phyloP scores from a whole-genome alignment of 2,888 invertebrate species.

The Amphimallon solstitiale region DNA sequence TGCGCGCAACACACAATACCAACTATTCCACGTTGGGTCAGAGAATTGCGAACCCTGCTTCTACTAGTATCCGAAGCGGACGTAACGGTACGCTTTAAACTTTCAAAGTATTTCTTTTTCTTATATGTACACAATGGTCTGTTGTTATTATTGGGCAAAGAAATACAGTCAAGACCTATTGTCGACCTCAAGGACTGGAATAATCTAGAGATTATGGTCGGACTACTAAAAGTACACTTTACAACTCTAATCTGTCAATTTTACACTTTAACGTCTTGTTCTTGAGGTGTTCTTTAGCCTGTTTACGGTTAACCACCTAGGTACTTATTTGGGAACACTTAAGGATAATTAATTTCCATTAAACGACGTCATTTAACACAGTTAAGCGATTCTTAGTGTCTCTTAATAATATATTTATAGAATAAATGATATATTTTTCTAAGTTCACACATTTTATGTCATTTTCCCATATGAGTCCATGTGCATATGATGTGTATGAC shows the following conservation, averaged over 20 bases:
- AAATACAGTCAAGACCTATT: constrained; percentile 25
- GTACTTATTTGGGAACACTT: background rate
- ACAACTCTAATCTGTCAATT: constrained; percentile 32
- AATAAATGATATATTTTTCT: no score
- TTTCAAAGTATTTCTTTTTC: constrained; percentile 26
- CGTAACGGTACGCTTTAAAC: constrained; percentile 54
- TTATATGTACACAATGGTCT: constrained; percentile 32
- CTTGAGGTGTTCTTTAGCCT: constrained; percentile 10
- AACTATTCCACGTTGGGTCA: constrained; percentile 51
- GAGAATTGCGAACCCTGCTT: constrained; percentile 50
- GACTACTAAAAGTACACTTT: constrained; percentile 30
- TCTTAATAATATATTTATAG: no score
- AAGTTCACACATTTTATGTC: no score
- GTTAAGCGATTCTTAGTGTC: no score
- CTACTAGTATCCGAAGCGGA: constrained; percentile 54
- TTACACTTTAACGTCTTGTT: constrained; percentile 32
- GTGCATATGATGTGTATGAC: no score
- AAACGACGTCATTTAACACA: no score
- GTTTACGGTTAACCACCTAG: constrained; percentile 1
- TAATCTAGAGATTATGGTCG: constrained; percentile 33
- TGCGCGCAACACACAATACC: constrained; percentile 53
- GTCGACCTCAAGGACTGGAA: constrained; percentile 26
- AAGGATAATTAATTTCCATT: background rate
- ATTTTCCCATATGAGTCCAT: no score
- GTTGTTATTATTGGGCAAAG: constrained; percentile 35